These are phyloP conservation scores for Onthophagus sagittarius DNA, from an alignment of 2,888 invertebrate genomes.

Conservation along the genomic window DNA sequence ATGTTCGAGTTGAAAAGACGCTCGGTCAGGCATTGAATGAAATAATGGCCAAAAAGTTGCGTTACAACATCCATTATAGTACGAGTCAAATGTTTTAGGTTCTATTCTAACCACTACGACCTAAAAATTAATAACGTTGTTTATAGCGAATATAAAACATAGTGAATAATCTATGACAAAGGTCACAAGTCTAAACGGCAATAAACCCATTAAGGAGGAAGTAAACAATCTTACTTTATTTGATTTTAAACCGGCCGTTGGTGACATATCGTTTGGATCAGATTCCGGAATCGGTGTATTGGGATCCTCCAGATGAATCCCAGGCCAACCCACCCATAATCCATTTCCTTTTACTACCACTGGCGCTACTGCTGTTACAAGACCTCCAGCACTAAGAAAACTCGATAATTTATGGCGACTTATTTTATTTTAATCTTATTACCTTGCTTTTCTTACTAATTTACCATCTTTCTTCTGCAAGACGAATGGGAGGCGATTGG, in stretches of 20 bases:
- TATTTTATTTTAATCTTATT: constrained; percentile 38
- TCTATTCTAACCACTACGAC: constrained; percentile 79
- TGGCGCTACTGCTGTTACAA: constrained; percentile 88
- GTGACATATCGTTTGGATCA: constrained; percentile 78
- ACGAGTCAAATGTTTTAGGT: constrained; percentile 72
- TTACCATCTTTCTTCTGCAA: constrained; percentile 69
- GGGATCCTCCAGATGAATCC: constrained; percentile 74
- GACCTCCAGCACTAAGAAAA: constrained; percentile 72
- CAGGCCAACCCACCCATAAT: constrained; percentile 91
- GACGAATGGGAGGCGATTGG: constrained; percentile 86
- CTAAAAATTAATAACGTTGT: constrained; percentile 47
- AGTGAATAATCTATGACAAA: neutral
- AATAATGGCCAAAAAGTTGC: constrained; percentile 91
- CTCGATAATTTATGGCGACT: neutral
- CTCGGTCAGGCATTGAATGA: constrained; percentile 88
- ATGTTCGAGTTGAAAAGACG: constrained; percentile 76
- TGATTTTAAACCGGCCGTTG: constrained; percentile 80
- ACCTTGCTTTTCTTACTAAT: constrained; percentile 83
- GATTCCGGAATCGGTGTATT: constrained; percentile 81
- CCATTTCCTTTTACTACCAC: constrained; percentile 82
- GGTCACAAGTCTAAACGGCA: neutral
- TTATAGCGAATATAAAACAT: constrained; percentile 10
- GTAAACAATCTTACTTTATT: constrained; percentile 59
- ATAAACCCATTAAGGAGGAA: constrained; percentile 1
- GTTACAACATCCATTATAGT: constrained; percentile 91